Conservation (phyloP, 2,888 invertebrate species). For the Parnassius glacialis region DNA sequence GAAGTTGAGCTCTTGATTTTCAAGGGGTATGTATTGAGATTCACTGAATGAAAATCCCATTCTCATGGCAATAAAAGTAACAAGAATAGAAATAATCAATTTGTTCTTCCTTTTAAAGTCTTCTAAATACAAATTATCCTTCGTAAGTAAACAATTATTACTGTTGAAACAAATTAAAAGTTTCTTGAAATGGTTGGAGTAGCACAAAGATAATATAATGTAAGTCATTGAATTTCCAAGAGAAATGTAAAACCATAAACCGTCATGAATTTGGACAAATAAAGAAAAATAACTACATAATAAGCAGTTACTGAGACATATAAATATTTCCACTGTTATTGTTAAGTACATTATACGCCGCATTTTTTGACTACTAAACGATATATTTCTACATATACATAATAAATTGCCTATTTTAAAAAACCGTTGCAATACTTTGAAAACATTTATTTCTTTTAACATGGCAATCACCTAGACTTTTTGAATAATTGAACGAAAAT, state of each 20-base stretch:
- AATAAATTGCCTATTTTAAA: slow-evolving; percentile 7
- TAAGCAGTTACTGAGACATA: background rate
- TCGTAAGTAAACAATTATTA: background rate
- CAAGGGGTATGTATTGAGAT: background rate
- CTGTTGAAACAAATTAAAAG: slow-evolving; percentile 2
- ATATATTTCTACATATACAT: slow-evolving; percentile 9
- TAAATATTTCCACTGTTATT: background rate
- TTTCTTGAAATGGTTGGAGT: slow-evolving; percentile 4
- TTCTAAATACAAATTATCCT: slow-evolving; percentile 13
- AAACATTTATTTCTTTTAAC: slow-evolving; percentile 4
- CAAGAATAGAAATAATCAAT: background rate
- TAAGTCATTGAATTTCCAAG: slow-evolving; percentile 3
- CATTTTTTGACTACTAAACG: background rate
- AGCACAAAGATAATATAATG: background rate
- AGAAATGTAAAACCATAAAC: background rate
- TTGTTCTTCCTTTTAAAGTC: background rate
- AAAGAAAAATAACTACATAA: background rate
- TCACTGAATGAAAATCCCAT: background rate
- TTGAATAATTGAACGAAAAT: background rate
- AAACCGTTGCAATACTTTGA: slow-evolving; percentile 1
- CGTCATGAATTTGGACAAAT: background rate
- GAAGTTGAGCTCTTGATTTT: background rate
- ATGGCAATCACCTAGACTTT: background rate
- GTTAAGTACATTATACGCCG: background rate
- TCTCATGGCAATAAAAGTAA: background rate